phyloP scores from a whole-genome alignment of 1,140 invertebrate genomes.

The Neotoxoptera formosana region DNA sequence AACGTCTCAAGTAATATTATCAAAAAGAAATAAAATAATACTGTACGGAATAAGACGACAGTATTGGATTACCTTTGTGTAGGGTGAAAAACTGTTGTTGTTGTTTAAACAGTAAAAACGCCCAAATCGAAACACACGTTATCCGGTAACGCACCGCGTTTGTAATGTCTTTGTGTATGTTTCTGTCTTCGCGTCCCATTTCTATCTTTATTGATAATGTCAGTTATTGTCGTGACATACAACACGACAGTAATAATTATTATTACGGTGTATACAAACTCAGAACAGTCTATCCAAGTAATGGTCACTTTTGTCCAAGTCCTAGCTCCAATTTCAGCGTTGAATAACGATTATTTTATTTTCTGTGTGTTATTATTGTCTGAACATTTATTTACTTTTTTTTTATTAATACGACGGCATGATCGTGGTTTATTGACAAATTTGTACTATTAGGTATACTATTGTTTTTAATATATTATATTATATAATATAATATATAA shows the following conservation, averaged over 20 bases:
- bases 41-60: not conserved
- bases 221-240: not conserved
- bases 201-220: not conserved
- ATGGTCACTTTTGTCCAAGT: not conserved
- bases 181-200: not conserved
- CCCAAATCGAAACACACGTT: not conserved
- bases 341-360: not conserved
- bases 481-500: no score
- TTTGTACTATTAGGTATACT: no score
- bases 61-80: not conserved
- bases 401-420: not conserved
- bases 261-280: not conserved
- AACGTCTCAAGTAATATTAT: not conserved
- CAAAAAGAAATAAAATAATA: not conserved
- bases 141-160: not conserved
- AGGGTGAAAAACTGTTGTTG: not conserved
- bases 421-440: not conserved
- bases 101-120: not conserved
- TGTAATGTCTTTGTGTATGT: not conserved
- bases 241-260: not conserved
- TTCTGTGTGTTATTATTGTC: not conserved
- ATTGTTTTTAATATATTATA: no score
- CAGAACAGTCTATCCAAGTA: not conserved
- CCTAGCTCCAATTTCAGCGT: not conserved
- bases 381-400: not conserved